Conservation (phyloP, 1,140 invertebrate species). For the Lepidurus couesii region DNA sequence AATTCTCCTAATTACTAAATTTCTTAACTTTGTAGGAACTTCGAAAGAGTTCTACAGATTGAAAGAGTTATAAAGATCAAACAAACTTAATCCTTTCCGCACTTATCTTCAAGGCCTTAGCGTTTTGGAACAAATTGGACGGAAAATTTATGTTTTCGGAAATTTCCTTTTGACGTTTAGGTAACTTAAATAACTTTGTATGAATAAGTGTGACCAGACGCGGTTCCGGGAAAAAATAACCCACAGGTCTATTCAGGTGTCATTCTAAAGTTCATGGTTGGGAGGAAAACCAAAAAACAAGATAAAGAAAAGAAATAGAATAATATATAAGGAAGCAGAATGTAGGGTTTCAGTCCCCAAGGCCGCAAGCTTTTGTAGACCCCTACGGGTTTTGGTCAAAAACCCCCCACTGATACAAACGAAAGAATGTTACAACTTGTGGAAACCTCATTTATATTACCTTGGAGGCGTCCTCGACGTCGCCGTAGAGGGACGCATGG, state of each 20-base stretch:
- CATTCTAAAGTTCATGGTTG: slow-evolving; percentile 2
- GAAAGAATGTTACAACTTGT: neutral
- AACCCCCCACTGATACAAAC: neutral
- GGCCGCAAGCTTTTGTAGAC: neutral
- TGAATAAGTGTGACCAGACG: neutral
- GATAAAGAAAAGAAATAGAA: neutral
- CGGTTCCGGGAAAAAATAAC: neutral
- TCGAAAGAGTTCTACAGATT: too few relatives aligned
- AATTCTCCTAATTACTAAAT: too few relatives aligned
- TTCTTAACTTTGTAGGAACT: too few relatives aligned
- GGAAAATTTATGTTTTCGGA: too few relatives aligned
- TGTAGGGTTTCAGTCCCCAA: slow-evolving; percentile 8
- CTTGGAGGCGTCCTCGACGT: neutral
- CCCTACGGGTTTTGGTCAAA: slow-evolving; percentile 16
- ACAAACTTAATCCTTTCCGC: too few relatives aligned
- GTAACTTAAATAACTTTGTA: too few relatives aligned
- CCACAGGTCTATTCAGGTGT: neutral
- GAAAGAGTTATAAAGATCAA: too few relatives aligned
- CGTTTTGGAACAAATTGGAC: too few relatives aligned
- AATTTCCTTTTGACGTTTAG: too few relatives aligned
- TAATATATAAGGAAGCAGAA: neutral
- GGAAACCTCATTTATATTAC: neutral
- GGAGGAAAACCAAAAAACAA: neutral
- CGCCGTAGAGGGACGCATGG: neutral
- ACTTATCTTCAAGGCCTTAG: too few relatives aligned